Conservation (phyloP, 1,140 invertebrate species). For the Metopolophium dirhodum region DNA sequence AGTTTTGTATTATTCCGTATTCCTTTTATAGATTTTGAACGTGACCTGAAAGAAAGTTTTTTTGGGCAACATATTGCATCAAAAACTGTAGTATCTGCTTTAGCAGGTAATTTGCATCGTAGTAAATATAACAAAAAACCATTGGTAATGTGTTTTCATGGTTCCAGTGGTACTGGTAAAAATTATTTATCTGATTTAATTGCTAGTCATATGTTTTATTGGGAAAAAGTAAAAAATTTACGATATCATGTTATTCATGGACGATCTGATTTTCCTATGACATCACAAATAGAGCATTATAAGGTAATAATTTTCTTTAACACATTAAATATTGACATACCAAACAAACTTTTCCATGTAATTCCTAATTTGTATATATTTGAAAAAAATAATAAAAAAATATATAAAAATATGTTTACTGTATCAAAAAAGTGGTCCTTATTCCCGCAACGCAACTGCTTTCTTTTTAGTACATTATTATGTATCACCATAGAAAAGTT, state of each 20-base stretch:
- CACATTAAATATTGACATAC: no score
- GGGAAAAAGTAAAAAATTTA: slow-evolving; percentile 65
- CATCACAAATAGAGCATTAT: slow-evolving; percentile 64
- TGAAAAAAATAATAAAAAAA: no score
- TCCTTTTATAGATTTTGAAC: slow-evolving; percentile 61
- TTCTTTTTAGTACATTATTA: no score
- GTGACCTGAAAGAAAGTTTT: slow-evolving; percentile 62
- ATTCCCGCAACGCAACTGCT: no score
- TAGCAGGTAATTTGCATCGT: slow-evolving; percentile 66
- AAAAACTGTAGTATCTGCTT: slow-evolving; percentile 67
- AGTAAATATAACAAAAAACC: slow-evolving; percentile 68
- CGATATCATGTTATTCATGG: slow-evolving; percentile 82
- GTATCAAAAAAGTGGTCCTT: no score
- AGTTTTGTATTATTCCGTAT: not conserved
- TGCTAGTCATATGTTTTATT: slow-evolving; percentile 73
- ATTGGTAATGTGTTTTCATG: slow-evolving; percentile 79
- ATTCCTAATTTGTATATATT: no score
- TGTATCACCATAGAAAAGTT: no score
- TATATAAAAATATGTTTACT: no score
- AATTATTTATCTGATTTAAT: slow-evolving; percentile 86
- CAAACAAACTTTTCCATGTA: no score
- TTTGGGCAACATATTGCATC: slow-evolving; percentile 75
- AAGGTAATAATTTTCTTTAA: slow-evolving; percentile 62
- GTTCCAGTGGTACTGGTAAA: slow-evolving; percentile 83
- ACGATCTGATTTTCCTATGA: slow-evolving; percentile 77